Base-by-base conservation (phyloP, 2,113 vertebrate genomes). In the Sterna hirundo region DNA sequence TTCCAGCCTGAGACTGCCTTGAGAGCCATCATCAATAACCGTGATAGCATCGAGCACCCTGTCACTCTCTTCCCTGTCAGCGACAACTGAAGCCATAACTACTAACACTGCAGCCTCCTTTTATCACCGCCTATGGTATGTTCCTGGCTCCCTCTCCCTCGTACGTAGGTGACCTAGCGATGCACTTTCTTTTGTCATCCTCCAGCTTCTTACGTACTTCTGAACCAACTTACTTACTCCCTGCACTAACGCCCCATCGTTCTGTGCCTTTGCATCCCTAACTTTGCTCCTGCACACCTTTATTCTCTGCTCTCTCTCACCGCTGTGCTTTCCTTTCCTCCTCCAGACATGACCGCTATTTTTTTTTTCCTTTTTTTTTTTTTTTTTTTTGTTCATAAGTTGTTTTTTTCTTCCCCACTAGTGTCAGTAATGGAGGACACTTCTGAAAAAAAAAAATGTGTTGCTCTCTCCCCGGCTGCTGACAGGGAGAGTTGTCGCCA, bases 311-410 rank as follows among this genome's bases (percentile, higher is more conserved):
- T 90, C 62, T 85, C 92, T 85, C 83, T 90, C 66, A 58, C 64
- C 75, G 36, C 46, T 38, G 60, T 70, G 79, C 51, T 90, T 95
- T 90, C 65, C 78, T 87, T 95, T 91, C 42, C 65, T 88, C 83
- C 74, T 86, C 61, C 44, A 23, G 84, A 79, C 5, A 36, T 0
- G 0, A 61, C 30, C 0, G 1, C 8, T 17, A 38, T 34, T 9
- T 7, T 9, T 17, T 20, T 54, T n/a, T 25, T 25, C 42, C 13
- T 13, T 46, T 18, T 20, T 25, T 32, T 23, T 32, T 20, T 54
- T n/a, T 25, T 29, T 47, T 26, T 40, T 86, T 49, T 84, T 62
- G 18, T 44, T 52, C 42, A 40, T 34, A 21, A 1, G 0, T 25
- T 76, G 16, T 13, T 79, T 87, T 90, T 74, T 46, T 85, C 42